Evolutionary conservation across 1,140 invertebrate species (phyloP).

Genomic region (Bradysia coprophila): DNA sequence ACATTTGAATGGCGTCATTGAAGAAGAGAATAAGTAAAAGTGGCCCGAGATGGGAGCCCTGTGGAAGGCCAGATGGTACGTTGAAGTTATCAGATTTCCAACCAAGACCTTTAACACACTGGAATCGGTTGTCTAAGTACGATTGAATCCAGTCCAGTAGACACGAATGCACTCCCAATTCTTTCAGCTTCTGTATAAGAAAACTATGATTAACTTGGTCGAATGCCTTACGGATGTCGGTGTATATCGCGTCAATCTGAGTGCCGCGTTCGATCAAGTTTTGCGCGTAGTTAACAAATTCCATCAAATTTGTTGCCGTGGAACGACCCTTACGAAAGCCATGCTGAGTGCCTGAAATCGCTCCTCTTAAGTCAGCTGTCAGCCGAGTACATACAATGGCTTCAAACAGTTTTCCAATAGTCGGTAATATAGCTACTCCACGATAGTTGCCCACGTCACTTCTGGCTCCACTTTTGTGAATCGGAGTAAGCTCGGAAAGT

Average conservation of each 20-base stretch:
- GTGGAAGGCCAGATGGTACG: background rate
- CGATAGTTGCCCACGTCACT: too few relatives aligned
- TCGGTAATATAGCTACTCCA: too few relatives aligned
- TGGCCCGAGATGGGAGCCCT: background rate
- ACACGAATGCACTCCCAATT: background rate
- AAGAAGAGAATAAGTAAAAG: background rate
- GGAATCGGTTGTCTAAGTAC: background rate
- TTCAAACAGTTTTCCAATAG: too few relatives aligned
- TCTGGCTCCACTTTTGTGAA: too few relatives aligned
- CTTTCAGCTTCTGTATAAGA: background rate
- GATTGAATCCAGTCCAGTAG: background rate
- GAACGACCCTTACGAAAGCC: background rate
- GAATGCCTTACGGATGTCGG: background rate
- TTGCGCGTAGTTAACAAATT: background rate
- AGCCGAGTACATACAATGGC: too few relatives aligned
- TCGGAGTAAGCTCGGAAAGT: too few relatives aligned
- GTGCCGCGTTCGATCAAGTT: background rate
- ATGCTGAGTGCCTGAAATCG: too few relatives aligned
- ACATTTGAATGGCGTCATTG: background rate
- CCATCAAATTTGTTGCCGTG: background rate
- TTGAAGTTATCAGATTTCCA: background rate
- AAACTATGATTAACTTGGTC: background rate
- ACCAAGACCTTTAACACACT: background rate
- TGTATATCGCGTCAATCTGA: background rate
- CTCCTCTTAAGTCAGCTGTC: too few relatives aligned